Evolutionary conservation across 64 coral and sea anemone genomes (phyloP).

Genomic region (Pachyseris speciosa): DNA sequence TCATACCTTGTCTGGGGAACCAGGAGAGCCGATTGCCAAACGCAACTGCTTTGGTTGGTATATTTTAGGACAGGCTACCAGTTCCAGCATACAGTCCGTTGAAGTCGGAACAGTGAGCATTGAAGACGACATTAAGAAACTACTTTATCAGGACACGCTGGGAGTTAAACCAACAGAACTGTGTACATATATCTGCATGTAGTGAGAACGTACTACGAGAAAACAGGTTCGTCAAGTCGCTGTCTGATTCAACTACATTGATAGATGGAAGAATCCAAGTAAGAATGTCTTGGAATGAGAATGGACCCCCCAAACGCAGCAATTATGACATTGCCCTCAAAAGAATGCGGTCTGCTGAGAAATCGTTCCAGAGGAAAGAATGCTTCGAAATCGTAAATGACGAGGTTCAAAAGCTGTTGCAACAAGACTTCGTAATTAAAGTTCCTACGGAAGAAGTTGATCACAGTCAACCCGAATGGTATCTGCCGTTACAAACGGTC

Average conservation of each 20-base stretch:
- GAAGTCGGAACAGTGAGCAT: conserved; percentile 14
- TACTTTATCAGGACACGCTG: conserved; percentile 52
- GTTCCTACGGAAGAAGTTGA: too few relatives aligned
- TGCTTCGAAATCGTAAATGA: too few relatives aligned
- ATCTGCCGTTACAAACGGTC: too few relatives aligned
- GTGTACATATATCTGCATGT: conserved; percentile 65
- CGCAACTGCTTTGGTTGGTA: conserved; percentile 72
- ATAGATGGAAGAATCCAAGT: conserved; percentile 68
- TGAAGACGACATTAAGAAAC: conserved; percentile 44
- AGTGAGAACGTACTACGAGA: conserved; percentile 45
- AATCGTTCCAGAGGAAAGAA: too few relatives aligned
- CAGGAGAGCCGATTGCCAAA: conserved; percentile 63
- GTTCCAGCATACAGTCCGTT: conserved; percentile 16
- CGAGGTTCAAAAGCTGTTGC: too few relatives aligned
- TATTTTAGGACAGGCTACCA: conserved; percentile 47
- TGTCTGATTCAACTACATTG: conserved; percentile 74
- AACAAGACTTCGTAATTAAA: too few relatives aligned
- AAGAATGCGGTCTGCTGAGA: too few relatives aligned
- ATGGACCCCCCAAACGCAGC: conserved; percentile 51
- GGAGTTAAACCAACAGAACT: conserved; percentile 72
- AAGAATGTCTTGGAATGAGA: conserved; percentile 4
- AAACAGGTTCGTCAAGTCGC: conserved; percentile 72
- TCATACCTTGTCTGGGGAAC: neutral
- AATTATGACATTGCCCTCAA: conserved; percentile 9
- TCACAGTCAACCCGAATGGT: too few relatives aligned